Evolutionary conservation across 2,113 vertebrate species (phyloP), one percentile per base, ranked within the genome.

Genomic region (Aepyceros melampus): DNA sequence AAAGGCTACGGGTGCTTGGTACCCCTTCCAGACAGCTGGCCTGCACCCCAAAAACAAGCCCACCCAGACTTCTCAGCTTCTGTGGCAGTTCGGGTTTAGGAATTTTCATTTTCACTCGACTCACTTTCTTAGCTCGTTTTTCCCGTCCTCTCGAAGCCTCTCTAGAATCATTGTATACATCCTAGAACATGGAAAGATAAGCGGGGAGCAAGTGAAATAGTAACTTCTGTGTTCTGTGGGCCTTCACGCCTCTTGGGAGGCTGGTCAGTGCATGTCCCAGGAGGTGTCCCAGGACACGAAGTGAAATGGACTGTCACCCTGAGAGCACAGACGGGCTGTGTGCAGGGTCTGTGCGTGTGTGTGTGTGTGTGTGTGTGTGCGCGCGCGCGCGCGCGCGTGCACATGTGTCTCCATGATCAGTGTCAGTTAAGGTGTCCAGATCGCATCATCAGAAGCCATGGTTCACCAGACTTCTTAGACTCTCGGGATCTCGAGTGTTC

Each of bases 61-160:
- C 4, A 1, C 23, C 33, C 15, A 2, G 7, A 13, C 15, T 31
- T 13, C 36, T n/a, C 23, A 0, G 25, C 33, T 6, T 16, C 43
- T 5, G 5, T 5, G 33, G 45, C 0, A 7, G 2, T 4, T 3
- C 0, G 4, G 40, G 8, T 2, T 2, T 2, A 45, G 55, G 13
- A 8, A 12, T 10, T 16, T 36, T 51, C 6, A 1, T 27, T 13
- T 6, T 7, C 12, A 6, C 5, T 0, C 0, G 5, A 21, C 4
- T 55, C 10, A 3, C 12, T 36, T 49, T 25, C 60, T 49, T 25
- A 3, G 74, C 36, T 27, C 47, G n/a, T 17, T 87, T 51, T 76
- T n/a, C 47, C 49, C 15, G 0, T 17, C 51, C 45, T 27, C 55
- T 47, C 1, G 2, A 76, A 7, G 0, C 15, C 31, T 21, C 5